phyloP scores from a whole-genome alignment of 2,888 invertebrate genomes.

The Chironomus tentans region DNA sequence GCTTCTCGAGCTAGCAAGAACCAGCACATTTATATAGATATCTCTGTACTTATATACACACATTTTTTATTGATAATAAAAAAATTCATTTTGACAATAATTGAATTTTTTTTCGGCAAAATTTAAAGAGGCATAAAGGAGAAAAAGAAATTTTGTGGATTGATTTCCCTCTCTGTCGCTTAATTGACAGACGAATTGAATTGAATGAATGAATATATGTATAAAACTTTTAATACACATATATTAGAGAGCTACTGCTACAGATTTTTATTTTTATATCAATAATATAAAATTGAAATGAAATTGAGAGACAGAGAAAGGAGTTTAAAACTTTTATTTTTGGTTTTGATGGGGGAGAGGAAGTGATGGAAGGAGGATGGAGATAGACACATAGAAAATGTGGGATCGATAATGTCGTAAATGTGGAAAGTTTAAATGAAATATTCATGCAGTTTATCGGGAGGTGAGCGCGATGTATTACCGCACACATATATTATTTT shows the following conservation, averaged over 20 bases:
- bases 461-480: too few species aligned
- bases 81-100: not conserved
- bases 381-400: not conserved
- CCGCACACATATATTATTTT: too few species aligned
- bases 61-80: not conserved
- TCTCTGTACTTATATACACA: not conserved
- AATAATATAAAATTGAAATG: too few species aligned
- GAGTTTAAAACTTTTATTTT: too few species aligned
- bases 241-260: not conserved
- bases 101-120: slow-evolving; percentile 11
- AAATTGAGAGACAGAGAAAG: too few species aligned
- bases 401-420: not conserved
- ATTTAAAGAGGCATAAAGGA: not conserved
- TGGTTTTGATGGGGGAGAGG: too few species aligned
- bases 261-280: too few species aligned
- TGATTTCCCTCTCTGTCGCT: slow-evolving; percentile 5
- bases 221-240: not conserved
- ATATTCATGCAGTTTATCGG: not conserved
- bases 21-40: too few species aligned
- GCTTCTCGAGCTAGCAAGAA: too few species aligned
- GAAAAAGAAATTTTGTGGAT: not conserved
- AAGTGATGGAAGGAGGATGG: not conserved
- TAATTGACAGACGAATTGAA: slow-evolving; percentile 12
- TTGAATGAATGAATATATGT: not conserved
- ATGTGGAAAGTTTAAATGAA: not conserved